phyloP scores from a whole-genome alignment of 1,140 invertebrate species.

The Drosophila takahashii region DNA sequence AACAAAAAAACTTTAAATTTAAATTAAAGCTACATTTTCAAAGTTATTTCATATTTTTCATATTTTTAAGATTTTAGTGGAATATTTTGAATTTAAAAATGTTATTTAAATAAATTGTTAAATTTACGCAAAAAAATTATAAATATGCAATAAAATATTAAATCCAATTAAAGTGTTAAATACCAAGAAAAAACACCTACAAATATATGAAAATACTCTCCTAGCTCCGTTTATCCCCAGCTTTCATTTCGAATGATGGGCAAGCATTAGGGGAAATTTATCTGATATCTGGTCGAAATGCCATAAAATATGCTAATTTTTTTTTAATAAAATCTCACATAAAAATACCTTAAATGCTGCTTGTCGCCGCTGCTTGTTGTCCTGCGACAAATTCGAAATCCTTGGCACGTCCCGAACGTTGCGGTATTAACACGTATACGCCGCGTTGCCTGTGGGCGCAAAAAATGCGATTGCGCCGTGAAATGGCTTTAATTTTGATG shows the following conservation, averaged over 20 bases:
- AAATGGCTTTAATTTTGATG: slow-evolving; percentile 71
- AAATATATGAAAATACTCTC: slow-evolving; percentile 6
- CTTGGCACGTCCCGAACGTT: slow-evolving; percentile 66
- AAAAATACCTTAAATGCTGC: slow-evolving; percentile 72
- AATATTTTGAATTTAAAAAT: no score
- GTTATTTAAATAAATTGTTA: no score
- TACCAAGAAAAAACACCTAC: background rate
- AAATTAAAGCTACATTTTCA: no score
- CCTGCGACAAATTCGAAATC: slow-evolving; percentile 52
- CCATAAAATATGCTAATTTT: slow-evolving; percentile 73
- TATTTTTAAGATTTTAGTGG: no score
- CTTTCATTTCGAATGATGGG: background rate
- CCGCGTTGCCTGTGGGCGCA: slow-evolving; percentile 5
- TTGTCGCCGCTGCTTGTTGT: slow-evolving; percentile 1
- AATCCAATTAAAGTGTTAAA: background rate
- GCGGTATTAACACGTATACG: slow-evolving; percentile 75
- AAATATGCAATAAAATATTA: background rate
- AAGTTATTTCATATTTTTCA: no score
- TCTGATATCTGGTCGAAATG: slow-evolving; percentile 35
- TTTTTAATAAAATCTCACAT: slow-evolving; percentile 74
- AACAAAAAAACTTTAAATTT: no score
- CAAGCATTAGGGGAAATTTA: slow-evolving; percentile 14
- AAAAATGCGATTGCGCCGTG: slow-evolving; percentile 30
- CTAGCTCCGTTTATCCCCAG: background rate
- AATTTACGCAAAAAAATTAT: no score